Evolutionary conservation across 2,113 vertebrate genomes (phyloP).

Genomic region (Calypte anna): DNA sequence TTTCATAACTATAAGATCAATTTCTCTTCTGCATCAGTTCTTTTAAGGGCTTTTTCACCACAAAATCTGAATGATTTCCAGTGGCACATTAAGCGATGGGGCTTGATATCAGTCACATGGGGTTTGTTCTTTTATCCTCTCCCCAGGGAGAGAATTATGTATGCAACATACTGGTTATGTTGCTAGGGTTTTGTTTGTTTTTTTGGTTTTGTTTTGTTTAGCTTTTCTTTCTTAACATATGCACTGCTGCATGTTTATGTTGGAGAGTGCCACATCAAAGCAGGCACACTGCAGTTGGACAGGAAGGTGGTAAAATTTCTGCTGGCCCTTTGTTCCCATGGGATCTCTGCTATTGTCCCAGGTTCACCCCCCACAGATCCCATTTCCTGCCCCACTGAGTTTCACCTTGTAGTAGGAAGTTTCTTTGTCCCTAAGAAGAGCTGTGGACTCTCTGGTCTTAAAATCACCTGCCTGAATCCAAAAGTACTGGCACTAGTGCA

Average conservation of each 20-base stretch:
- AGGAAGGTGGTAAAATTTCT: background rate
- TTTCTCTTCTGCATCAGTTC: conserved; percentile 25
- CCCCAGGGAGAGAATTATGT: conserved; percentile 50
- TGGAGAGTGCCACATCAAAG: conserved; percentile 5
- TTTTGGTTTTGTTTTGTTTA: background rate
- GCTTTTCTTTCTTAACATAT: background rate
- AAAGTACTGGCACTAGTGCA: background rate
- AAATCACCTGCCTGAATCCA: background rate
- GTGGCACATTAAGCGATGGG: conserved; percentile 47
- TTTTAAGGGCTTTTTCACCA: conserved; percentile 23
- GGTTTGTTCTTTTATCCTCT: conserved; percentile 64
- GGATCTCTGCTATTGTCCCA: background rate
- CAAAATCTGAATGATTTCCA: conserved; percentile 48
- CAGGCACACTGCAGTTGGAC: background rate
- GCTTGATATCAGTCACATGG: conserved; percentile 48
- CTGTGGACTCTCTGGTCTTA: background rate
- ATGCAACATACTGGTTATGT: conserved; percentile 4
- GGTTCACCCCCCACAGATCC: accelerated
- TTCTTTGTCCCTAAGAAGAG: background rate
- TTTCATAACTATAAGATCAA: conserved; percentile 27
- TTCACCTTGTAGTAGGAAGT: background rate
- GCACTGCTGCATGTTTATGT: background rate
- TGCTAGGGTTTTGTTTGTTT: background rate
- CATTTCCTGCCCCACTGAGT: background rate
- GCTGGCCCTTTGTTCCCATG: background rate